Percentiles rank a stretch among this genome's conserved stretches.
Conservation (phyloP, 2,888 invertebrate genomes). For the Blastobasis adustella region DNA sequence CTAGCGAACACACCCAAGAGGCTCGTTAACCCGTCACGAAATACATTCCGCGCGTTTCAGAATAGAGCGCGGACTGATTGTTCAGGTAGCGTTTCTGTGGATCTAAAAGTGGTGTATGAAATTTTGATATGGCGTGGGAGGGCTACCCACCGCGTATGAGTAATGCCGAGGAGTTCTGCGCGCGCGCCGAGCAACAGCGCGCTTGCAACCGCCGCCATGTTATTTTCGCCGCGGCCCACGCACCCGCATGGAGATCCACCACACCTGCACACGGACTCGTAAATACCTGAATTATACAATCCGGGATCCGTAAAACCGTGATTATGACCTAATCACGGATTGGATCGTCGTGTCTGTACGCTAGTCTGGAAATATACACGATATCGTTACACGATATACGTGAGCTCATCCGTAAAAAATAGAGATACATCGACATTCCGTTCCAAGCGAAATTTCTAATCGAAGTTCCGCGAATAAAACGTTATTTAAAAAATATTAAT, state of each 20-base stretch:
- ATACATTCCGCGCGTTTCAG: too few relatives aligned
- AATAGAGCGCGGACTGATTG: constrained; percentile 1
- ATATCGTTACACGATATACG: too few relatives aligned
- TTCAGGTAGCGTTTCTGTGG: constrained; percentile 30
- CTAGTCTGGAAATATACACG: too few relatives aligned
- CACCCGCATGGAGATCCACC: constrained; percentile 44
- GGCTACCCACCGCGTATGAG: constrained; percentile 56
- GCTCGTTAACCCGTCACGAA: too few relatives aligned
- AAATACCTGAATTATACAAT: constrained; percentile 68
- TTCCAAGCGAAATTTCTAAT: too few relatives aligned
- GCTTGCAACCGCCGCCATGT: constrained; percentile 36
- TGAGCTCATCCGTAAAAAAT: too few relatives aligned
- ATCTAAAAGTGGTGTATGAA: constrained; percentile 59
- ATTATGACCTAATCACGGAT: too few relatives aligned
- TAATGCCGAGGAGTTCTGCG: constrained; percentile 49
- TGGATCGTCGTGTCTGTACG: too few relatives aligned
- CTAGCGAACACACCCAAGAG: too few relatives aligned
- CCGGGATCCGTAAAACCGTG: constrained; percentile 29
- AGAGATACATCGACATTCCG: too few relatives aligned
- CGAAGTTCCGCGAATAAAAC: too few relatives aligned
- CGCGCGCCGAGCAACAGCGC: constrained; percentile 55
- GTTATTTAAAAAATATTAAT: too few relatives aligned
- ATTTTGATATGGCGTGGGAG: constrained; percentile 68
- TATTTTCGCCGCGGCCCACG: constrained; percentile 67
- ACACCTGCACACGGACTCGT: constrained; percentile 58